phyloP scores from a whole-genome alignment of 2,888 invertebrate genomes.

The Latrodectus elegans region DNA sequence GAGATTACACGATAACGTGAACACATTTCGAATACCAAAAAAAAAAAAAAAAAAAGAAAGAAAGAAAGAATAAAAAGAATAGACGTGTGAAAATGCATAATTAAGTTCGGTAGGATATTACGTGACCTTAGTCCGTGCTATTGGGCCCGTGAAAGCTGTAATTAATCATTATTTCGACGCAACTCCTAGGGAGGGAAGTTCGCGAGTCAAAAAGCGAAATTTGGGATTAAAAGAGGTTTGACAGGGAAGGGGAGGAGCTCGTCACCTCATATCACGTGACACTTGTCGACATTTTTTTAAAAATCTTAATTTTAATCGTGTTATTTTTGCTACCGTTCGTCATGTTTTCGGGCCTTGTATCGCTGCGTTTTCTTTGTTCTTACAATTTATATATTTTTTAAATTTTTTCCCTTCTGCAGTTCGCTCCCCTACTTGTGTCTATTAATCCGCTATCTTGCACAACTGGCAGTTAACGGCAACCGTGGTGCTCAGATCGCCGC shows the following conservation, averaged over 20 bases:
- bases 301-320: conserved; percentile 20
- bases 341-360: conserved; percentile 13
- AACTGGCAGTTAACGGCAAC: background rate
- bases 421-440: conserved; percentile 5
- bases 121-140: conserved; percentile 56
- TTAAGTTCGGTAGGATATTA: conserved; percentile 62
- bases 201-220: conserved; percentile 36
- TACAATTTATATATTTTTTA: background rate
- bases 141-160: conserved; percentile 56
- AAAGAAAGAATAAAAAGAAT: conserved; percentile 27
- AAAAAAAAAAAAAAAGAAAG: conserved; percentile 24
- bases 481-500: background rate
- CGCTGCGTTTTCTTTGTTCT: too few species aligned
- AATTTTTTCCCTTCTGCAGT: background rate
- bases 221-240: conserved; percentile 62
- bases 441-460: too few species aligned
- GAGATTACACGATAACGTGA: background rate
- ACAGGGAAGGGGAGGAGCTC: conserved; percentile 43
- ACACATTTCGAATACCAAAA: background rate
- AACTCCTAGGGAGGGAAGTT: background rate
- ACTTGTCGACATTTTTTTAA: conserved; percentile 37
- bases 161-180: conserved; percentile 68
- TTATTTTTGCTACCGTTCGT: conserved; percentile 24
- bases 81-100: conserved; percentile 42
- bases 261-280: conserved; percentile 55